Percentiles rank a stretch among this genome's conserved stretches.
These are phyloP conservation scores for Drosophila serrata DNA, from an alignment of 1,140 invertebrate species.

Conservation along the genomic window DNA sequence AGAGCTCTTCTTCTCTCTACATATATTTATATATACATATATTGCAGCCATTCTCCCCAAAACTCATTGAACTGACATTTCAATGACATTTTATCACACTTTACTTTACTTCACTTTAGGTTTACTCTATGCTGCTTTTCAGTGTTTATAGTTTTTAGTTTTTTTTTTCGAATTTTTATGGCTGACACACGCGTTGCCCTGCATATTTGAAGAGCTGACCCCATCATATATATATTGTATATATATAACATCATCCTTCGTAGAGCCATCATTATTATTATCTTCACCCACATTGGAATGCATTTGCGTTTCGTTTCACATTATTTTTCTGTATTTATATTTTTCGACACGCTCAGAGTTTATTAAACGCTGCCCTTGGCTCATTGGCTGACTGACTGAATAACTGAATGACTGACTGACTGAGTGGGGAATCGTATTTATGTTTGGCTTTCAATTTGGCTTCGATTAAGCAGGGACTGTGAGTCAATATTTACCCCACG, in stretches of 20 bases:
- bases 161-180: slow-evolving; percentile 24
- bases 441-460: slow-evolving; percentile 51
- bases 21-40: background rate
- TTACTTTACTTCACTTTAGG: slow-evolving; percentile 15
- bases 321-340: background rate
- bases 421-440: slow-evolving; percentile 1
- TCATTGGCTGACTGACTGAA: slow-evolving; percentile 28
- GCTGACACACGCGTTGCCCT: slow-evolving; percentile 37
- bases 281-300: slow-evolving; percentile 48
- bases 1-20: slow-evolving; percentile 15
- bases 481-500: slow-evolving; percentile 35
- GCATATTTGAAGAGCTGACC: slow-evolving; percentile 53
- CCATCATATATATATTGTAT: background rate
- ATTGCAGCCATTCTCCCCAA: slow-evolving; percentile 25
- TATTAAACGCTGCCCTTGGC: slow-evolving; percentile 47
- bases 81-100: slow-evolving; percentile 63
- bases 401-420: slow-evolving; percentile 15
- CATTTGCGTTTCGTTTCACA: slow-evolving; percentile 30
- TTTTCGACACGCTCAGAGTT: slow-evolving; percentile 45
- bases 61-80: slow-evolving; percentile 57
- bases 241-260: slow-evolving; percentile 7
- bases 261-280: slow-evolving; percentile 24
- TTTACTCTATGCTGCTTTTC: slow-evolving; percentile 7
- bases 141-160: slow-evolving; percentile 25
- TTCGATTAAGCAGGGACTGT: slow-evolving; percentile 43